phyloP scores from a whole-genome alignment of 2,797 vertebrate species.

The Dicrostonyx torquatus region DNA sequence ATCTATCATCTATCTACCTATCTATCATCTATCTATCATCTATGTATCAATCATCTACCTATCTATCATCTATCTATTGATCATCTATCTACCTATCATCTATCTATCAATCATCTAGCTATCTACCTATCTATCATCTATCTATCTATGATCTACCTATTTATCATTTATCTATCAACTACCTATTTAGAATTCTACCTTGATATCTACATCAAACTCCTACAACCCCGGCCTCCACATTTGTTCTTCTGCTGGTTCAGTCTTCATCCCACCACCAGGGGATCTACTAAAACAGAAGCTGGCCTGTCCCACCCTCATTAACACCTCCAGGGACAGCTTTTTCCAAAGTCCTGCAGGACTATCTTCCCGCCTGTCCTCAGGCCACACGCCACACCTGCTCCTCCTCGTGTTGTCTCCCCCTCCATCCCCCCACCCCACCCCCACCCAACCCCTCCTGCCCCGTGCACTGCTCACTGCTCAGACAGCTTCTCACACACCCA shows the following conservation, averaged over 20 bases:
- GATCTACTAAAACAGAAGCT: neutral
- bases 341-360: neutral
- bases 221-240: neutral
- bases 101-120: no score
- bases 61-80: no score
- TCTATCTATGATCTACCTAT: no score
- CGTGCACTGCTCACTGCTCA: neutral
- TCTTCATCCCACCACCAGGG: neutral
- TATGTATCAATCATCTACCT: no score
- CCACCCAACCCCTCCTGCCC: accelerated
- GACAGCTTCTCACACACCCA: neutral
- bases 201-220: neutral
- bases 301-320: neutral
- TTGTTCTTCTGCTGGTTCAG: neutral
- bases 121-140: no score
- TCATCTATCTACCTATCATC: no score
- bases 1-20: no score
- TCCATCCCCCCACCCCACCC: no score
- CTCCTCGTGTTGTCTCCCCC: accelerated
- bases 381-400: neutral
- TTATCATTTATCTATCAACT: no score
- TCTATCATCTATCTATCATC: no score
- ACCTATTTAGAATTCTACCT: neutral
- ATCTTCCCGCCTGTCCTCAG: neutral
- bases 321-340: neutral